phyloP scores from a whole-genome alignment of 2,888 invertebrate species.

The Adineta ricciae region DNA sequence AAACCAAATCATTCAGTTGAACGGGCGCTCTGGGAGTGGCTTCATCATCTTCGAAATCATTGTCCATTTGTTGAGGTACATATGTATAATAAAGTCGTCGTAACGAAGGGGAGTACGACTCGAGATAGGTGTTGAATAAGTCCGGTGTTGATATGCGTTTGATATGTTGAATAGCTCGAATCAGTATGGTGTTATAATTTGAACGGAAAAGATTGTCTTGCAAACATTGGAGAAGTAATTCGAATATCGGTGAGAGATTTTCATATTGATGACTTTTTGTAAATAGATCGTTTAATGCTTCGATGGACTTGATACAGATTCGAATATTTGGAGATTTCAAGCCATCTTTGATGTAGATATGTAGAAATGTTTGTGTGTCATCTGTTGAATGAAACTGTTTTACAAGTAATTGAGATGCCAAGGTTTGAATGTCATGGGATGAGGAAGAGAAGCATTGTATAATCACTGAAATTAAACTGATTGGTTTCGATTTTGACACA shows the following conservation, averaged over 20 bases:
- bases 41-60: neutral
- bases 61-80: neutral
- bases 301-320: neutral
- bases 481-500: no score
- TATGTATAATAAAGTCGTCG: neutral
- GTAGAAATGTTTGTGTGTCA: neutral
- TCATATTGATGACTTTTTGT: neutral
- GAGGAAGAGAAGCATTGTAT: neutral
- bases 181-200: neutral
- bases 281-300: neutral
- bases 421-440: neutral
- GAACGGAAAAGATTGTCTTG: neutral
- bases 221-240: slow-evolving; percentile 18
- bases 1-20: neutral
- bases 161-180: neutral
- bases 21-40: neutral
- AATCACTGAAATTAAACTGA: neutral
- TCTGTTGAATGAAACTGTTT: neutral
- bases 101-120: neutral
- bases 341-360: neutral
- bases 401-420: neutral
- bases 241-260: neutral
- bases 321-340: slow-evolving; percentile 9
- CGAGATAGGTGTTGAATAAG: neutral
- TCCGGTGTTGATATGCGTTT: neutral